These are phyloP conservation scores for Diorhabda carinulata DNA, from an alignment of 1,140 invertebrate genomes.

Conservation along the genomic window DNA sequence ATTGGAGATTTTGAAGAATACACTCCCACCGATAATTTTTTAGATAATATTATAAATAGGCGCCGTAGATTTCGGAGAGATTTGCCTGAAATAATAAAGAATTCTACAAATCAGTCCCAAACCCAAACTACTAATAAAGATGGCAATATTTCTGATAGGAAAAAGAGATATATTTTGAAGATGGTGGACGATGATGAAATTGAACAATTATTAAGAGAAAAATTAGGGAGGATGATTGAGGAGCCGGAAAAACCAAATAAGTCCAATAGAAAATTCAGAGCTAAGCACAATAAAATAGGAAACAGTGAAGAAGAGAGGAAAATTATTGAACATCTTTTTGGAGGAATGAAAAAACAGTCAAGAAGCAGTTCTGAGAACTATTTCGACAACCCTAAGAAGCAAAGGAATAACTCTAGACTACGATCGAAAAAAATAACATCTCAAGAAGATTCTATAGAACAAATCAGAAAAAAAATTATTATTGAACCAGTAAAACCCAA, in stretches of 20 bases:
- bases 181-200: slow-evolving; percentile 34
- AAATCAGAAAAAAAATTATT: slow-evolving; percentile 24
- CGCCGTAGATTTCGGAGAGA: slow-evolving; percentile 16
- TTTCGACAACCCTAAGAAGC: background rate
- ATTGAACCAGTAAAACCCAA: slow-evolving; percentile 33
- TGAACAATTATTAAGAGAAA: slow-evolving; percentile 28
- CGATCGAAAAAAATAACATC: slow-evolving; percentile 3
- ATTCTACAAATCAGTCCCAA: slow-evolving; percentile 6
- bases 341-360: background rate
- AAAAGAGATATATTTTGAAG: slow-evolving; percentile 34
- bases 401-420: background rate
- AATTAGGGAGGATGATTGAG: slow-evolving; percentile 23
- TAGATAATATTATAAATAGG: background rate
- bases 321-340: background rate
- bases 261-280: slow-evolving; percentile 6
- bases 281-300: background rate
- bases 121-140: background rate
- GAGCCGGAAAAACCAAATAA: slow-evolving; percentile 7
- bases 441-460: slow-evolving; percentile 19
- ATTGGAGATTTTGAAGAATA: slow-evolving; percentile 32
- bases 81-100: background rate
- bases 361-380: background rate
- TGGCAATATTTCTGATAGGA: slow-evolving; percentile 10
- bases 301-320: background rate
- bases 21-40: slow-evolving; percentile 3